Percentiles rank a stretch among this genome's conserved stretches.
Conservation (phyloP, 2,888 invertebrate species). For the Brachypterus glaber region DNA sequence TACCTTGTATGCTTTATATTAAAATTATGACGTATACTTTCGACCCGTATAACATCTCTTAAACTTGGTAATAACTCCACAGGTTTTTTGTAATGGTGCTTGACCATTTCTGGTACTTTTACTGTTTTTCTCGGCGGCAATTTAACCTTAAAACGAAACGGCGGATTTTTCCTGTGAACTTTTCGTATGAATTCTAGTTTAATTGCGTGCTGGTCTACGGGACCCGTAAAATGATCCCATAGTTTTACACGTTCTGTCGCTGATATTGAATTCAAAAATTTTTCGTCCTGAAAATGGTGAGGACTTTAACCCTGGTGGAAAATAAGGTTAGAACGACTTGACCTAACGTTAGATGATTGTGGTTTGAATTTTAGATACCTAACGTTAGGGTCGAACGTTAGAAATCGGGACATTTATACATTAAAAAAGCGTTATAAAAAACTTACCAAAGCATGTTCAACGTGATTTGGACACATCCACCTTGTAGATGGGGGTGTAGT, state of each 20-base stretch:
- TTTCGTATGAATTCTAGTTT: constrained; percentile 81
- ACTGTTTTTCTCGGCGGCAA: constrained; percentile 48
- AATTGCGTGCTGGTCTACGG: constrained; percentile 77
- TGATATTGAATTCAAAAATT: constrained; percentile 69
- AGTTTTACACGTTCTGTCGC: constrained; percentile 80
- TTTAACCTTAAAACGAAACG: constrained; percentile 51
- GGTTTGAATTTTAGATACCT: too few species aligned
- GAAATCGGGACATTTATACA: too few species aligned
- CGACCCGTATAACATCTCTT: constrained; percentile 53
- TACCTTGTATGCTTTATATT: too few species aligned
- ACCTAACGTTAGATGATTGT: too few species aligned
- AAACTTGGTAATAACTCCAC: constrained; percentile 61
- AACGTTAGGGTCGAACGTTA: too few species aligned
- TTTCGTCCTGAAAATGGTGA: constrained; percentile 58
- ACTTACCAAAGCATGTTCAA: constrained; percentile 76
- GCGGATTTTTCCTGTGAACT: constrained; percentile 61
- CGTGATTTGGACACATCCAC: constrained; percentile 98
- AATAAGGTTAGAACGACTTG: too few species aligned
- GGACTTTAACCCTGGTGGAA: too few species aligned
- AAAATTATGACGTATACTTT: too few species aligned
- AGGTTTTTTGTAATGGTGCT: constrained; percentile 68
- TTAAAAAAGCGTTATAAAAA: too few species aligned
- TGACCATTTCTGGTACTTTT: constrained; percentile 68
- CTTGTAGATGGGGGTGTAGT: constrained; percentile 77
- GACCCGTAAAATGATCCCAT: constrained; percentile 70